Evolutionary conservation across 92 coral and sea anemone genomes (phyloP).

Genomic region (Palythoa caribaeorum): DNA sequence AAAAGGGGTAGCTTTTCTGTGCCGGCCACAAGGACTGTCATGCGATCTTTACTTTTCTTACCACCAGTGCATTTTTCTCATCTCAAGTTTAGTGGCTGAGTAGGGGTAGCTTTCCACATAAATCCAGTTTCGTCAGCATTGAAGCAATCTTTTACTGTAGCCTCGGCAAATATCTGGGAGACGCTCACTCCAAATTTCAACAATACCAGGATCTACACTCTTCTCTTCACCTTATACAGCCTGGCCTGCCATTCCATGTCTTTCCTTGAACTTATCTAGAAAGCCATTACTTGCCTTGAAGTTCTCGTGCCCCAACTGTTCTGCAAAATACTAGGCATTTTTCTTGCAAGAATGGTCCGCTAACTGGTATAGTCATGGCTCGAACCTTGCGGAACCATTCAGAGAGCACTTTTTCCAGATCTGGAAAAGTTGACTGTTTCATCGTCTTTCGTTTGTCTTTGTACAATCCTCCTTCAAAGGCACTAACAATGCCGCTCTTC

Average conservation of each 20-base stretch:
- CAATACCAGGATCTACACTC: slow-evolving; percentile 35
- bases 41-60: slow-evolving; percentile 43
- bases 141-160: not conserved
- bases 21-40: slow-evolving; percentile 38
- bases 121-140: slow-evolving; percentile 3
- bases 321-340: not conserved
- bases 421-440: slow-evolving; percentile 53
- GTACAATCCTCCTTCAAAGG: slow-evolving; percentile 47
- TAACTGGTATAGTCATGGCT: slow-evolving; percentile 47
- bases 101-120: slow-evolving; percentile 40
- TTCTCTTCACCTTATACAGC: slow-evolving; percentile 59
- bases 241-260: slow-evolving; percentile 52
- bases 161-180: slow-evolving; percentile 45
- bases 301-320: slow-evolving; percentile 15
- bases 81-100: slow-evolving; percentile 46
- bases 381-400: slow-evolving; percentile 38
- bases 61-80: slow-evolving; percentile 46
- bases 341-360: slow-evolving; percentile 28
- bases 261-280: slow-evolving; percentile 59
- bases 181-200: slow-evolving; percentile 52
- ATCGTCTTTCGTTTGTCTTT: slow-evolving; percentile 44
- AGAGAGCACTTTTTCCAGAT: slow-evolving; percentile 46
- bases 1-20: slow-evolving; percentile 63
- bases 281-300: slow-evolving; percentile 54
- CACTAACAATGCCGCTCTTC: slow-evolving; percentile 28